Evolutionary conservation across 2,797 vertebrate genomes (phyloP).

Genomic region (Monodelphis domestica): DNA sequence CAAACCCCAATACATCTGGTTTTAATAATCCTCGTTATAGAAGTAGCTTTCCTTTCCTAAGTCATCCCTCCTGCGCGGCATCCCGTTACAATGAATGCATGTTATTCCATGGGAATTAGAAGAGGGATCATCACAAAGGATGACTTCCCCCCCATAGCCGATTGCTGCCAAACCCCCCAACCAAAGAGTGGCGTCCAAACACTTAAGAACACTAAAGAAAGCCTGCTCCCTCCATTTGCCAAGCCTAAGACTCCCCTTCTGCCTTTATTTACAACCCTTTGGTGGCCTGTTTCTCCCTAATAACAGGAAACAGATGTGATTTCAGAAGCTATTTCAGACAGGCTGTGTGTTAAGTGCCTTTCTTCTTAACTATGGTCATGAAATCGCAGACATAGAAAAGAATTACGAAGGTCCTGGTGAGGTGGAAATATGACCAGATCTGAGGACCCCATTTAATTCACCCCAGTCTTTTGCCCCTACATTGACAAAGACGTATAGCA

Average conservation of each 20-base stretch:
- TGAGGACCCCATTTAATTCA: not conserved
- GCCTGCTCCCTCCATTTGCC: not conserved
- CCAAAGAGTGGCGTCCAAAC: not conserved
- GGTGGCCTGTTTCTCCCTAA: not conserved
- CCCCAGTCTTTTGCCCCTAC: conserved; percentile 66
- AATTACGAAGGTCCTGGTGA: conserved; percentile 49
- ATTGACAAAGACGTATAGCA: conserved; percentile 81
- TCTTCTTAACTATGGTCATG: conserved; percentile 42
- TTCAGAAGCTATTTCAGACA: conserved; percentile 40
- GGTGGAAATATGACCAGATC: conserved; percentile 41
- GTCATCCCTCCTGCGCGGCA: not conserved
- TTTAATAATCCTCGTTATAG: not conserved
- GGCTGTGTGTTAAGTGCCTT: conserved; percentile 31
- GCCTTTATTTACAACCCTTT: conserved; percentile 46
- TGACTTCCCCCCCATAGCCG: not conserved
- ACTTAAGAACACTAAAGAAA: conserved; percentile 2
- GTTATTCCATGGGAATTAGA: not conserved
- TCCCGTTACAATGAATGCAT: not conserved
- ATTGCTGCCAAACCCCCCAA: not conserved
- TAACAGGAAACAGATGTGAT: conserved; percentile 17
- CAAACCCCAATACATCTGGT: not conserved
- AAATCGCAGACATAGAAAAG: conserved; percentile 42
- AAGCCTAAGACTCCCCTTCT: not conserved
- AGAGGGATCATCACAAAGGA: not conserved
- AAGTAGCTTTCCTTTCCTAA: not conserved